Evolutionary conservation across 2,797 vertebrate genomes (phyloP).

Genomic region (Phrynocephalus vlangalii): DNA sequence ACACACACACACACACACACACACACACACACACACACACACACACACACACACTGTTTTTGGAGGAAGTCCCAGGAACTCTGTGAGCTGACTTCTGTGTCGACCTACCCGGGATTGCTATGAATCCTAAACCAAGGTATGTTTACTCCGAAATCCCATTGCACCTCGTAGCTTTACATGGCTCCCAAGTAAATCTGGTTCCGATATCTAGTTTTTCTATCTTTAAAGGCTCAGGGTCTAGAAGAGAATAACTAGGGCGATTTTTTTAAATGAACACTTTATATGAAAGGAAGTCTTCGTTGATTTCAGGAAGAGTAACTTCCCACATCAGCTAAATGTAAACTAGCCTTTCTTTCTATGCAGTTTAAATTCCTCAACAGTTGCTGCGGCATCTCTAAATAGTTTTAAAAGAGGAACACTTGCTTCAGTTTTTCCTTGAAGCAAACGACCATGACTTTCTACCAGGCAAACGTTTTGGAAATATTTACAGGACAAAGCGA

Average conservation of each 20-base stretch:
- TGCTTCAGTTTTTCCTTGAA: neutral
- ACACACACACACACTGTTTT: no score
- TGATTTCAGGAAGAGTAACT: neutral
- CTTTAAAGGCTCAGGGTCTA: no score
- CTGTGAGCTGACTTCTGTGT: neutral
- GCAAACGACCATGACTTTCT: neutral
- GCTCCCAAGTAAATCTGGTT: neutral
- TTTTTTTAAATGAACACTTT: neutral
- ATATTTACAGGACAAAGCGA: neutral
- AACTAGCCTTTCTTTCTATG: neutral
- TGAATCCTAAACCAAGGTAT: neutral
- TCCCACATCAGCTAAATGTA: no score
- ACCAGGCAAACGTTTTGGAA: neutral
- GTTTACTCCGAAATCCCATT: neutral
- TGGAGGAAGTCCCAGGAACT: neutral
- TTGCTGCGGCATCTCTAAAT: neutral
- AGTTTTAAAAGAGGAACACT: neutral
- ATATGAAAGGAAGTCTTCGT: neutral
- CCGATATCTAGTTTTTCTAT: no score
- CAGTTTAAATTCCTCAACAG: neutral
- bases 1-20: no score
- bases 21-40: no score
- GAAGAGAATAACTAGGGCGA: no score
- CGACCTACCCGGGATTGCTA: no score
- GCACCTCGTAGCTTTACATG: neutral